Conservation (phyloP, 2,797 vertebrate genomes). For the Denticeps clupeoides region DNA sequence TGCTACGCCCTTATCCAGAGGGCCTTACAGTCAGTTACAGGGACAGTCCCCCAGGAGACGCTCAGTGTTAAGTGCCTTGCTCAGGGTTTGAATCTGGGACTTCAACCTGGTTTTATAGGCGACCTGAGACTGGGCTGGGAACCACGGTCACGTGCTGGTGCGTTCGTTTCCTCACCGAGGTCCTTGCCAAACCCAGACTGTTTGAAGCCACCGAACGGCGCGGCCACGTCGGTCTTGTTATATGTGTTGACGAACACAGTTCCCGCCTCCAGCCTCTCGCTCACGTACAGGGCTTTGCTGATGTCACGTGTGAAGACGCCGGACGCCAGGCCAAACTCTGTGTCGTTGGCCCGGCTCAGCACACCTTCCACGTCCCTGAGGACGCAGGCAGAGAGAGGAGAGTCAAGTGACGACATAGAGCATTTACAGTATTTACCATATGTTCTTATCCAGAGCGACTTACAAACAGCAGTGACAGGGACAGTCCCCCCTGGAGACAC, state of each 20-base stretch:
- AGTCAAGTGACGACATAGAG: too few species aligned
- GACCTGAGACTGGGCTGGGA: too few species aligned
- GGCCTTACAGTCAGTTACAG: too few species aligned
- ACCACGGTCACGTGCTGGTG: background rate
- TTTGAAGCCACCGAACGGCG: constrained; percentile 81
- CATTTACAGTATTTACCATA: too few species aligned
- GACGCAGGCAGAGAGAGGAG: background rate
- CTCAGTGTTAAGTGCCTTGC: background rate
- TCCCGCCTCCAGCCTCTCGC: constrained; percentile 72
- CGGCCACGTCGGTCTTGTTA: constrained; percentile 81
- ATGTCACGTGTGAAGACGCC: constrained; percentile 80
- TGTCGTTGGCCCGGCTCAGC: constrained; percentile 68
- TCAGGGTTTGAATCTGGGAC: background rate
- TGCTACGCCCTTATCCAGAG: too few species aligned
- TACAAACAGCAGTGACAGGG: too few species aligned
- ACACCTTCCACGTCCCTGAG: constrained; percentile 68
- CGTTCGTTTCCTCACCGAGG: constrained; percentile 55
- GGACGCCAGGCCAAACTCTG: constrained; percentile 77
- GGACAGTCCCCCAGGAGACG: too few species aligned
- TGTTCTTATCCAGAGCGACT: too few species aligned
- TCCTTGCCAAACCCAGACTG: constrained; percentile 87
- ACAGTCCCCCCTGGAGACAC: too few species aligned
- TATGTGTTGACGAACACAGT: constrained; percentile 86
- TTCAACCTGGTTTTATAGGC: background rate
- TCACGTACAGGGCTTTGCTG: constrained; percentile 74